Evolutionary conservation across 2,113 vertebrate species (phyloP).

Genomic region (Myiozetetes cayanensis): DNA sequence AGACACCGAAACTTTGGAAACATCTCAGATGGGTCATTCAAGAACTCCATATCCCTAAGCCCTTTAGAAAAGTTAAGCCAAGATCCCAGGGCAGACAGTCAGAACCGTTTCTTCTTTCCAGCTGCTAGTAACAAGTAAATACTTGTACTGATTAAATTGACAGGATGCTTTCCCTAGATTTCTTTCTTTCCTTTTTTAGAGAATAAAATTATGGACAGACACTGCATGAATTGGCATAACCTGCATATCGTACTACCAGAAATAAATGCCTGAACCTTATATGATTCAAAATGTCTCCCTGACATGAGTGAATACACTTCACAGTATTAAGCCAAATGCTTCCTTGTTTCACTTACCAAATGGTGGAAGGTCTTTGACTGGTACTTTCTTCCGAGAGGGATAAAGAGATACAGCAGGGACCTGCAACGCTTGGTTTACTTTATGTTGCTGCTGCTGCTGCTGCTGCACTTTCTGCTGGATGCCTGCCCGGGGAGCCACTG

Average conservation of each 20-base stretch:
- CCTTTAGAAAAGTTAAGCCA: not conserved
- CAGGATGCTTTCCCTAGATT: not conserved
- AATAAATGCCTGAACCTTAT: not conserved
- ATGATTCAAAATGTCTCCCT: not conserved
- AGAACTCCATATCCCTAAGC: not conserved
- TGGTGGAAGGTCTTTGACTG: conserved; percentile 92
- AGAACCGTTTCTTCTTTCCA: not conserved
- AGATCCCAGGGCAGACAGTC: not conserved
- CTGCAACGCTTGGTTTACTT: conserved; percentile 86
- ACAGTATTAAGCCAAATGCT: not conserved
- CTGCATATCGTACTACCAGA: not conserved
- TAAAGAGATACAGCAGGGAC: conserved; percentile 92
- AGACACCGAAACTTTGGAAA: not conserved
- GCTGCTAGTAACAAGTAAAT: not conserved
- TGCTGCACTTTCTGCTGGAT: conserved; percentile 81
- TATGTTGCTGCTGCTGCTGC: conserved; percentile 69
- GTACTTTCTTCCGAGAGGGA: conserved; percentile 94
- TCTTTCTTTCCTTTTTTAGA: not conserved
- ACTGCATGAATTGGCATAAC: not conserved
- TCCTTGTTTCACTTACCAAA: conserved; percentile 81
- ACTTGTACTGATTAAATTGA: not conserved
- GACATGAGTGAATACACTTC: not conserved
- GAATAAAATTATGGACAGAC: not conserved
- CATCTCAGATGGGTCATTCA: not conserved
- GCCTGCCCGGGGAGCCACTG: conserved; percentile 88